Conservation (phyloP, 2,888 invertebrate species). For the Spialia ferax region DNA sequence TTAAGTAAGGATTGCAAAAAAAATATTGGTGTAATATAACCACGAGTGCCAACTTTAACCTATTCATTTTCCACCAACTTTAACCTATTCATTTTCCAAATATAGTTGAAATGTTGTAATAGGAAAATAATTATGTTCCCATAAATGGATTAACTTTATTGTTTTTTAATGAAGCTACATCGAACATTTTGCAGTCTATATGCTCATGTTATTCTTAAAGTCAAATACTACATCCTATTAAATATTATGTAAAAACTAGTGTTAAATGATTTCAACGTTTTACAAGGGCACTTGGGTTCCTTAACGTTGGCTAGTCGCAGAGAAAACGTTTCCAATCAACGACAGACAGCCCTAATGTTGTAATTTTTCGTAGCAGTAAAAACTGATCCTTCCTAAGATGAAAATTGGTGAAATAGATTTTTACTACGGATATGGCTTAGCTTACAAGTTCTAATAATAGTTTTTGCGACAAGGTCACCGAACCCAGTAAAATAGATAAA, state of each 20-base stretch:
- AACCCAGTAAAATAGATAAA: not conserved
- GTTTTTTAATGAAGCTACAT: not conserved
- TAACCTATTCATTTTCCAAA: not conserved
- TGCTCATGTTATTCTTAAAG: not conserved
- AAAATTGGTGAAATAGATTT: too few relatives aligned
- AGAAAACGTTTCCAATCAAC: not conserved
- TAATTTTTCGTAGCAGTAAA: not conserved
- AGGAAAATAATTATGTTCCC: not conserved
- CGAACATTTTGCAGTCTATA: not conserved
- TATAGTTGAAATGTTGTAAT: not conserved
- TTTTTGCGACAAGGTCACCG: not conserved
- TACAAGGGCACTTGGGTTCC: slow-evolving; percentile 18
- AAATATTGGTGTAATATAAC: not conserved
- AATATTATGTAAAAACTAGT: slow-evolving; percentile 11
- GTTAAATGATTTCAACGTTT: slow-evolving; percentile 15
- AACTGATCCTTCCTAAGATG: not conserved
- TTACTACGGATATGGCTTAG: too few relatives aligned
- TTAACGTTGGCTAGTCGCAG: not conserved
- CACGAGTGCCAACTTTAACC: not conserved
- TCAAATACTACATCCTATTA: not conserved
- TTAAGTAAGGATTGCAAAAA: not conserved
- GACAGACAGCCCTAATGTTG: not conserved
- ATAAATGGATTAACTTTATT: not conserved
- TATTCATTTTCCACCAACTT: not conserved
- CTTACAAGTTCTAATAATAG: not conserved